Base-by-base conservation (phyloP, 2,113 vertebrate genomes). In the Scortum barcoo region DNA sequence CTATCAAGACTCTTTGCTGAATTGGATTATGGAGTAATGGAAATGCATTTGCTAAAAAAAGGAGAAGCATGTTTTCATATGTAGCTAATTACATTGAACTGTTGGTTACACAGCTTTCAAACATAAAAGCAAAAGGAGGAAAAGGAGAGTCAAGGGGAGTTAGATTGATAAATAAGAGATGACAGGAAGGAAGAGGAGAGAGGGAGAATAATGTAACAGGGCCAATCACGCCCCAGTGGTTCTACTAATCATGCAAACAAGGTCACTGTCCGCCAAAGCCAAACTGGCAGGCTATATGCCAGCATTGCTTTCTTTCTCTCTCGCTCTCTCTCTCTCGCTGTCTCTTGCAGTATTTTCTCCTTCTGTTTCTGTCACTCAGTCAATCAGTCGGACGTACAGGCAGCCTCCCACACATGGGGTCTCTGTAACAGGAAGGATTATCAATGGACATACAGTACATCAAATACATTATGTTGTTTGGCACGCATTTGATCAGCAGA, bases 161-260 rank as follows among this genome's bases (percentile, higher is more conserved):
- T 72, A 70, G 84, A 88, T 76, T 91, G 90, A 92, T 91, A 84
- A 90, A 93, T 91, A 84, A 87, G 87, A 91, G 85, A 92, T 93
- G 93, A 91, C 89, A 88, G 85, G 67, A 78, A 91, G 80, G 81
- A 87, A 85, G 63, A 84, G 58, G 62, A 80, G 81, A 84, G 85
- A 81, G 85, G 75, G 81, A 79, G 79, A 88, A 84, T 87, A 87
- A 93, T 91, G 86, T 90, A 88, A 89, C 87, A 54, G 77, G 81
- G 88, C 91, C 91, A 89, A 89, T 93, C 88, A 91, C 78, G 87
- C 91, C 88, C 92, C 93, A 92, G 90, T 87, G 89, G 81, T 90
- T 93, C 88, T 88, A 90, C 92, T 93, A 93, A 95, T 94, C 93
- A 92, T 90, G 85, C 91, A 91, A 92, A 93, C 93, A 94, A 94